Evolutionary conservation across 1,140 invertebrate genomes (phyloP), one percentile per base, ranked within the genome.

Genomic region (Lucilia sericata): DNA sequence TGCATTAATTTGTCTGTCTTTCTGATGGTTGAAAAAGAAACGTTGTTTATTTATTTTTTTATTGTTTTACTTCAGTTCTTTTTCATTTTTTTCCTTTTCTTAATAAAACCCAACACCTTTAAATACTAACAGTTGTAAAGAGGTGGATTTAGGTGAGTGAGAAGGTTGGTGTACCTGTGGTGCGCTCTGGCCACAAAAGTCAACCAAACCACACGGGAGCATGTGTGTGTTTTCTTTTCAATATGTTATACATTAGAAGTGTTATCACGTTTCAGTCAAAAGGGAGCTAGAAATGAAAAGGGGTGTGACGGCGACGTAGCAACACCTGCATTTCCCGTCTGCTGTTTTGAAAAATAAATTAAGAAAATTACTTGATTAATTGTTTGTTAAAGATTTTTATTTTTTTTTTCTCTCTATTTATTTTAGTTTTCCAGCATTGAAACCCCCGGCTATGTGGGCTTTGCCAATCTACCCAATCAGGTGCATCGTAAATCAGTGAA

Each of bases 401-500:
- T 65, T 78, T 80, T 49, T 60, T 51, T 21, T 76, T 65, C n/a
- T 78, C 81, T 83, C 65, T 80, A 42, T 8, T 42, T n/a, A 4
- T 85, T 85, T 2, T 75, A 96, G 95, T 96, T 96, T 93, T 94
- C 95, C 13, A 95, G 94, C 87, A 91, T 96, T 83, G 96, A 96
- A 91, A 96, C 96, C 3, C 95, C 96, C 78, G 96, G 96, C 12
- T 98, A 98, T 92, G 96, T 98, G 74, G 97, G 97, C 13, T 98
- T 98, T 92, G 97, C 96, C n/a, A 98, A 97, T 92, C 90, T 97
- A 83, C 98, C 98, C 0, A 99, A 99, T 92, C 98, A 99, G 92
- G 97, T 99, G 5, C 96, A 97, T 91, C 93, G 98, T 82, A 98
- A 99, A 91, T 98, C 98, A 14, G 98, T 99, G 17, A 99, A 99